A percentile compares a stretch with the other conserved stretches of the same genome.
phyloP scores from a whole-genome alignment of 1,140 invertebrate species.

The Schlechtendalia chinensis region DNA sequence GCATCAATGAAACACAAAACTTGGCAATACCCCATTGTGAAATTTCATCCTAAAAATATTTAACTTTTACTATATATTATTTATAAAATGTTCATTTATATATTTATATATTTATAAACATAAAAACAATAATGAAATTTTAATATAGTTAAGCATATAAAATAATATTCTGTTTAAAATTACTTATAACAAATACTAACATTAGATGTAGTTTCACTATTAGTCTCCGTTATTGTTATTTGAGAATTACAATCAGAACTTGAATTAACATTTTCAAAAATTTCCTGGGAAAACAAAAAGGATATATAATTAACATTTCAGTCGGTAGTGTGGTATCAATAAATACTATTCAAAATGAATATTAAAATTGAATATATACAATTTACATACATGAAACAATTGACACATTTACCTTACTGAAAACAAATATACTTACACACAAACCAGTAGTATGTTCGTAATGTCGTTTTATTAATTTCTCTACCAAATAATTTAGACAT shows the following conservation, averaged over 20 bases:
- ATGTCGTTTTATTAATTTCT: constrained; percentile 29
- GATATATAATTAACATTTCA: not conserved
- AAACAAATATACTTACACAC: constrained; percentile 21
- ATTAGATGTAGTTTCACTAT: not conserved
- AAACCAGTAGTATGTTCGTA: constrained; percentile 12
- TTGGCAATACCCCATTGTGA: constrained; percentile 26
- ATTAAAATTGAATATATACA: not conserved
- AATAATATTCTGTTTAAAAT: not conserved
- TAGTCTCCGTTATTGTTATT: not conserved
- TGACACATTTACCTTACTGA: not conserved
- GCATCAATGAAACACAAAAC: constrained; percentile 37
- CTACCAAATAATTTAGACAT: constrained; percentile 4
- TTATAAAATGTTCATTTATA: not conserved
- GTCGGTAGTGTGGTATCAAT: too few relatives aligned
- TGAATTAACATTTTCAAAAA: not conserved
- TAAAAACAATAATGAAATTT: too few relatives aligned
- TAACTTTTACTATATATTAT: not conserved
- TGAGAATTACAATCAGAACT: constrained; percentile 2
- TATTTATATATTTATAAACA: not conserved
- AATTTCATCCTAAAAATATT: constrained; percentile 10
- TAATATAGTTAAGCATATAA: not conserved
- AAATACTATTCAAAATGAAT: not conserved
- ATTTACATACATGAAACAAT: not conserved
- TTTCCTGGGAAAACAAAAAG: constrained; percentile 10
- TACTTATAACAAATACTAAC: not conserved